A percentile compares a stretch with the other conserved stretches of the same genome.
phyloP scores from a whole-genome alignment of 1,140 invertebrate genomes.

The Drosophila suzukii region DNA sequence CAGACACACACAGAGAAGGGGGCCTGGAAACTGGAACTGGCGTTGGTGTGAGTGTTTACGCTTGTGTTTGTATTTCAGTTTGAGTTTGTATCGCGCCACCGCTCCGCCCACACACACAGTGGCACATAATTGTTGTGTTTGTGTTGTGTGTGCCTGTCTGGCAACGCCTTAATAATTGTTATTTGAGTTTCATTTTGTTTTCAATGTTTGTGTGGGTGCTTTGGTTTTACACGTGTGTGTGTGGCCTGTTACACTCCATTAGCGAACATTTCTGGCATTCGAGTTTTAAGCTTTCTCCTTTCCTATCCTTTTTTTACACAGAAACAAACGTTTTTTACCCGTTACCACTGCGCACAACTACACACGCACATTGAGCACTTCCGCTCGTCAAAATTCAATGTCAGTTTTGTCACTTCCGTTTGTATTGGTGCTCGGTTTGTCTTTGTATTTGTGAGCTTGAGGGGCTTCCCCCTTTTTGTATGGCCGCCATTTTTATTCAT shows the following conservation, averaged over 20 bases:
- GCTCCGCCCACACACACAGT: conserved; percentile 74
- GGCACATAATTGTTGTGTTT: conserved; percentile 71
- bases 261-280: conserved; percentile 67
- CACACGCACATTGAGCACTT: conserved; percentile 25
- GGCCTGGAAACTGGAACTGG: conserved; percentile 74
- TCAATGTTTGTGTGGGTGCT: conserved; percentile 24
- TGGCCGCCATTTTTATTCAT: conserved; percentile 60
- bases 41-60: conserved; percentile 29
- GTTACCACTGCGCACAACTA: background rate
- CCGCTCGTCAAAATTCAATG: conserved; percentile 81
- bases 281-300: conserved; percentile 77
- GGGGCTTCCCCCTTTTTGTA: conserved; percentile 41
- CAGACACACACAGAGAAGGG: conserved; percentile 25
- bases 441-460: conserved; percentile 5
- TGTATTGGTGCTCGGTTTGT: conserved; percentile 38
- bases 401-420: conserved; percentile 58
- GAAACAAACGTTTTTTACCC: conserved; percentile 24
- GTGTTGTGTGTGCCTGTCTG: conserved; percentile 70
- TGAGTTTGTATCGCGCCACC: conserved; percentile 63
- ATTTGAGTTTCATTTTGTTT: conserved; percentile 83
- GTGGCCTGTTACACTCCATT: conserved; percentile 77
- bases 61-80: conserved; percentile 53
- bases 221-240: conserved; percentile 12
- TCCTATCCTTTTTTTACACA: conserved; percentile 61
- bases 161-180: conserved; percentile 84